phyloP scores from a whole-genome alignment of 1,140 invertebrate species.

The Microplitis mediator region DNA sequence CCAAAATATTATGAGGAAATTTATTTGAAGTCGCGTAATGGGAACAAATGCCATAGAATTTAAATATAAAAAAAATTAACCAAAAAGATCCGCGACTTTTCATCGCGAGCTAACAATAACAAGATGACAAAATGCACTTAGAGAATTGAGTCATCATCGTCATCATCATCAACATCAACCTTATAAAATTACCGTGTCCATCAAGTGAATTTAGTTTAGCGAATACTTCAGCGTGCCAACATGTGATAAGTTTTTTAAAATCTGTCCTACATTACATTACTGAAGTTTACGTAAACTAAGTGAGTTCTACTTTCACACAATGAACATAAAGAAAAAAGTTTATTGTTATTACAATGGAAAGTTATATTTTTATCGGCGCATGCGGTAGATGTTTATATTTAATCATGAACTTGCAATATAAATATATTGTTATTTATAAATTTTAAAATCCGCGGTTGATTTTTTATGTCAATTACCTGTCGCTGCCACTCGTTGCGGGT shows the following conservation, averaged over 20 bases:
- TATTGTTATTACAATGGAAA: too few relatives aligned
- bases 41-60: too few relatives aligned
- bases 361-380: too few relatives aligned
- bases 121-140: too few relatives aligned
- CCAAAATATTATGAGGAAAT: too few relatives aligned
- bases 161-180: too few relatives aligned
- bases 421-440: background rate
- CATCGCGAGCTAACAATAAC: too few relatives aligned
- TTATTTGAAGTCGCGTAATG: too few relatives aligned
- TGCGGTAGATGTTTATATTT: background rate
- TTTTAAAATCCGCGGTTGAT: background rate
- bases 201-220: background rate
- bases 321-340: too few relatives aligned
- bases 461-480: conserved; percentile 69
- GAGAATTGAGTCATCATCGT: too few relatives aligned
- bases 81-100: too few relatives aligned
- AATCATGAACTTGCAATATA: background rate
- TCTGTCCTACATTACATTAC: conserved; percentile 18
- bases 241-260: conserved; percentile 16
- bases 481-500: conserved; percentile 98
- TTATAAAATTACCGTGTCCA: background rate
- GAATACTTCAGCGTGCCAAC: background rate
- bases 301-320: conserved; percentile 7
- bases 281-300: conserved; percentile 3
- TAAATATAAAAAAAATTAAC: too few relatives aligned